Percentiles rank a stretch among this genome's conserved stretches.
phyloP scores from a whole-genome alignment of 2,888 invertebrate species.

The Achlya flavicornis region DNA sequence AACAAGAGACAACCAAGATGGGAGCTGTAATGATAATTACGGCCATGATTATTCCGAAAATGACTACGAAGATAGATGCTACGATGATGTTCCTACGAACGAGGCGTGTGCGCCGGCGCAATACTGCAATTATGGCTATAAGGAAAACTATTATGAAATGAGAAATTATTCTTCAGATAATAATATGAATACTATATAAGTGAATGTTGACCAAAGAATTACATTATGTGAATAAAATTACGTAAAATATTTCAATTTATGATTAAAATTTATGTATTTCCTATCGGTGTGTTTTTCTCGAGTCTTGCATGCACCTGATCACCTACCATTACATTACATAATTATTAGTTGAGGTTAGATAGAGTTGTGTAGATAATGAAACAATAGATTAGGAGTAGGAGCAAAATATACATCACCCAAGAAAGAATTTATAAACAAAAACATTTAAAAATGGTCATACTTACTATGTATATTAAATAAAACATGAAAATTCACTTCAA shows the following conservation, averaged over 20 bases:
- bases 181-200: conserved; percentile 55
- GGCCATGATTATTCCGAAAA: conserved; percentile 66
- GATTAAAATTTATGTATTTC: not conserved
- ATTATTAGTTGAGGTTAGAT: too few relatives aligned
- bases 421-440: not conserved
- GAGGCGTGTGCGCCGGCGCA: conserved; percentile 58
- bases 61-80: conserved; percentile 70
- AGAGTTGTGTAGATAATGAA: too few relatives aligned
- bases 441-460: not conserved
- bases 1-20: conserved; percentile 36
- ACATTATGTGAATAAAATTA: not conserved
- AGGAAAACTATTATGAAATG: conserved; percentile 72
- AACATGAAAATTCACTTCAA: not conserved
- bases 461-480: too few relatives aligned
- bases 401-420: not conserved
- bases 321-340: too few relatives aligned
- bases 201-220: conserved; percentile 18
- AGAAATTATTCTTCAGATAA: conserved; percentile 67
- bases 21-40: conserved; percentile 48
- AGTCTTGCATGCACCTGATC: too few relatives aligned
- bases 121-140: conserved; percentile 72
- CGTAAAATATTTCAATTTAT: conserved; percentile 2
- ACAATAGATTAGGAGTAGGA: too few relatives aligned
- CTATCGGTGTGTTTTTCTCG: too few relatives aligned
- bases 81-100: conserved; percentile 58